These are phyloP conservation scores for Meganola albula DNA, from an alignment of 2,888 invertebrate species.

Conservation along the genomic window DNA sequence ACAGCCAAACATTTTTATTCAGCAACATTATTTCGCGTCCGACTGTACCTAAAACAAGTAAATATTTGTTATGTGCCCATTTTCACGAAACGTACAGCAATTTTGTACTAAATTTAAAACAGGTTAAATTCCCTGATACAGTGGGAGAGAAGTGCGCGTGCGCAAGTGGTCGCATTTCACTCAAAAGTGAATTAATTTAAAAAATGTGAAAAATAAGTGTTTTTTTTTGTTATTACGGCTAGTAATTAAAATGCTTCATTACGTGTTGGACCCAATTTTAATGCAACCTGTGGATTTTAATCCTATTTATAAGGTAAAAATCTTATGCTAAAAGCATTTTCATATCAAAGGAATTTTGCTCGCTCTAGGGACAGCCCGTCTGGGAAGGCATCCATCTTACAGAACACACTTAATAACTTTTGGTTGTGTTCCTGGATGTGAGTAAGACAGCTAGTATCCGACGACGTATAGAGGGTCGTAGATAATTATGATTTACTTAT, in stretches of 20 bases:
- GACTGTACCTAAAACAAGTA: slow-evolving; percentile 34
- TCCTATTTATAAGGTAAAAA: slow-evolving; percentile 23
- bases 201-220: slow-evolving; percentile 7
- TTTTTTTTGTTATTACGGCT: neutral
- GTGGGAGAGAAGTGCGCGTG: slow-evolving; percentile 11
- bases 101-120: slow-evolving; percentile 25
- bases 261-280: slow-evolving; percentile 25
- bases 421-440: no score
- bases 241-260: slow-evolving; percentile 20
- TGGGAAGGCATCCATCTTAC: no score
- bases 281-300: slow-evolving; percentile 26
- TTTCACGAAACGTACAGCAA: slow-evolving; percentile 20
- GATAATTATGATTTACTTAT: no score
- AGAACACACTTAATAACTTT: no score
- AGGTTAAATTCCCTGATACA: slow-evolving; percentile 24
- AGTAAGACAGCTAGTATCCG: no score
- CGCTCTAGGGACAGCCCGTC: no score
- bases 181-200: slow-evolving; percentile 1
- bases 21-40: slow-evolving; percentile 9
- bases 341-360: no score
- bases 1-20: neutral
- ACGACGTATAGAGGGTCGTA: no score
- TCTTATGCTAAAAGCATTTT: no score
- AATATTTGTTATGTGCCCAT: slow-evolving; percentile 40
- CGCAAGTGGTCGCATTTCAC: slow-evolving; percentile 12